phyloP scores from a whole-genome alignment of 1,140 invertebrate species.

The Temnothorax nylanderi region DNA sequence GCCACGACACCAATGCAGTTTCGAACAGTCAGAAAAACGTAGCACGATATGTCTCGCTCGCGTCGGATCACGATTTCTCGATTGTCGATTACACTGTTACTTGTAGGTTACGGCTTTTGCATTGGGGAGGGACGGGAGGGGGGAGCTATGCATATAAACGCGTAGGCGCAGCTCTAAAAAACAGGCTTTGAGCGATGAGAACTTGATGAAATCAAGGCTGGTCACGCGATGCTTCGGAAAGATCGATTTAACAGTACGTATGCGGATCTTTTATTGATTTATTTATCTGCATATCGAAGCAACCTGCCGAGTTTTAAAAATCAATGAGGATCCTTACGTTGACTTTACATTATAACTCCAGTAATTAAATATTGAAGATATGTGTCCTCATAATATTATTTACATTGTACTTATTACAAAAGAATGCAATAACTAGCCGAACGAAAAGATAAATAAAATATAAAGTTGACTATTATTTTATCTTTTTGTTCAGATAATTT shows the following conservation, averaged over 20 bases:
- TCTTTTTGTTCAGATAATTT: background rate
- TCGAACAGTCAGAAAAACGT: background rate
- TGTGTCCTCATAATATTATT: background rate
- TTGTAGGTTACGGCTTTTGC: slow-evolving; percentile 1
- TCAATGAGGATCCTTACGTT: background rate
- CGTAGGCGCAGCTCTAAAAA: slow-evolving; percentile 9
- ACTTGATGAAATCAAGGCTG: slow-evolving; percentile 39
- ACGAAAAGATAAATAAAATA: background rate
- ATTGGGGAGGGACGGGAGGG: background rate
- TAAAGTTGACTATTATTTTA: background rate
- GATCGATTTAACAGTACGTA: background rate
- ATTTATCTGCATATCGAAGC: background rate
- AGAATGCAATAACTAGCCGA: background rate
- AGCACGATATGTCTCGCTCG: background rate
- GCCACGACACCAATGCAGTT: background rate
- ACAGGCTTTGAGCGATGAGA: background rate
- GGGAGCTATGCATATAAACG: slow-evolving; percentile 32
- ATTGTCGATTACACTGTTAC: slow-evolving; percentile 13
- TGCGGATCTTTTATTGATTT: background rate
- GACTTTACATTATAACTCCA: background rate
- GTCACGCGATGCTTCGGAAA: background rate
- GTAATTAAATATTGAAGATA: background rate
- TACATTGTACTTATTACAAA: background rate
- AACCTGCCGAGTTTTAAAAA: background rate
- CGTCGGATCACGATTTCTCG: background rate